Evolutionary conservation across 2,888 invertebrate species (phyloP), one percentile per base, ranked within the genome.

Genomic region (Drosophila cognata): DNA sequence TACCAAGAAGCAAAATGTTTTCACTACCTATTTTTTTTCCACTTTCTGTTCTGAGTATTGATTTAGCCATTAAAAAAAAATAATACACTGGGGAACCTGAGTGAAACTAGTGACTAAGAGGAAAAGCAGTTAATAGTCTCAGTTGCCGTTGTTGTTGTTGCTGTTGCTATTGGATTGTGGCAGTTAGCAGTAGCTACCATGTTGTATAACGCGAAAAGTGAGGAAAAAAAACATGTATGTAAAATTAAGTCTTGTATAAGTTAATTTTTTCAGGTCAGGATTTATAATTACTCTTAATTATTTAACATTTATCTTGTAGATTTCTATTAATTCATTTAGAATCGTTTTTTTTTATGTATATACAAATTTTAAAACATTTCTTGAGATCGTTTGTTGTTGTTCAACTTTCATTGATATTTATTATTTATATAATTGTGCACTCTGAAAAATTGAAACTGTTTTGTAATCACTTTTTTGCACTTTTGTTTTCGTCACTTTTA

Each of bases 61-160:
- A 89, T 85, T 89, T 76, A 84, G 74, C 80, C 71, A 89, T 88
- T 81, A 88, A 76, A 88, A 77, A 77, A 67, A 66, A 71, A 61
- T 31, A 36, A 35, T n/a, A n/a, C 28, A n/a, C 29, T 62, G 43
- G 71, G 56, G 60, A 71, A 71, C 55, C 58, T 57, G 68, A 58
- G 68, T 59, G 51, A 50, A 67, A 73, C 61, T 59, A 50, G 35
- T 58, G 46, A 56, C 18, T 46, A 64, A 71, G 62, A 65, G 53
- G 62, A 51, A 57, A 51, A 46, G 25, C 31, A 52, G 60, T 60
- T 68, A 74, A 64, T 51, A 51, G 68, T 38, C 41, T 31, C 29
- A 56, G 18, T 55, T 51, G 33, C 33, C 29, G 13, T 28, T 38
- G 35, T 36, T 60, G 35, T 61, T 28, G 18, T 46, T 56, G 52